Percentiles rank a stretch among this genome's conserved stretches.
Conservation (phyloP, 1,140 invertebrate species). For the Anthonomus grandis region DNA sequence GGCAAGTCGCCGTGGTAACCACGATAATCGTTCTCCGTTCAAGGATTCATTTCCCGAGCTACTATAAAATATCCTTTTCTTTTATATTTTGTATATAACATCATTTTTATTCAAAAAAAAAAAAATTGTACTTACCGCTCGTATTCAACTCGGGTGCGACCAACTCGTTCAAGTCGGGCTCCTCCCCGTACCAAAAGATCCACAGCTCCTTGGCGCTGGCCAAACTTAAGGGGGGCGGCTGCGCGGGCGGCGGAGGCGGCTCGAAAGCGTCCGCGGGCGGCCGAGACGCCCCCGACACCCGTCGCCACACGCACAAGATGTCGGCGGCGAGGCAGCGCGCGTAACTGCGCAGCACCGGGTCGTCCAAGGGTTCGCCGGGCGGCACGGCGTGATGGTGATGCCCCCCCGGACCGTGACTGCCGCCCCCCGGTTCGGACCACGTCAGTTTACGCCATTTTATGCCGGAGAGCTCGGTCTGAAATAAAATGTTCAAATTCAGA, state of each 20-base stretch:
- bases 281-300: slow-evolving; percentile 61
- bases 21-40: too few relatives aligned
- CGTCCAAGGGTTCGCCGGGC: slow-evolving; percentile 73
- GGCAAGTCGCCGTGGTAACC: too few relatives aligned
- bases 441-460: slow-evolving; percentile 97
- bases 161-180: slow-evolving; percentile 83
- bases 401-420: slow-evolving; percentile 43
- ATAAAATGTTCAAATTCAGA: slow-evolving; percentile 38
- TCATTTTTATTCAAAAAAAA: too few relatives aligned
- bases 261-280: slow-evolving; percentile 60
- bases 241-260: slow-evolving; percentile 54
- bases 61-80: too few relatives aligned
- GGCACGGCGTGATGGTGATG: slow-evolving; percentile 44
- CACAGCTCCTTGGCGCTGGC: slow-evolving; percentile 90
- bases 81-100: too few relatives aligned
- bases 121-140: slow-evolving; percentile 37
- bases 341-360: slow-evolving; percentile 91
- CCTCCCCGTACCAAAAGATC: slow-evolving; percentile 99
- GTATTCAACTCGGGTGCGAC: slow-evolving; percentile 71
- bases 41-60: too few relatives aligned
- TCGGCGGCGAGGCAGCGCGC: slow-evolving; percentile 89
- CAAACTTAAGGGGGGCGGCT: slow-evolving; percentile 67
- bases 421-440: slow-evolving; percentile 69
- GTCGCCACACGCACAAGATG: slow-evolving; percentile 94
- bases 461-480: slow-evolving; percentile 94